Percentiles rank a stretch among this genome's conserved stretches.
Conservation (phyloP, 2,888 invertebrate genomes). For the Pachycephus smyrnensis region DNA sequence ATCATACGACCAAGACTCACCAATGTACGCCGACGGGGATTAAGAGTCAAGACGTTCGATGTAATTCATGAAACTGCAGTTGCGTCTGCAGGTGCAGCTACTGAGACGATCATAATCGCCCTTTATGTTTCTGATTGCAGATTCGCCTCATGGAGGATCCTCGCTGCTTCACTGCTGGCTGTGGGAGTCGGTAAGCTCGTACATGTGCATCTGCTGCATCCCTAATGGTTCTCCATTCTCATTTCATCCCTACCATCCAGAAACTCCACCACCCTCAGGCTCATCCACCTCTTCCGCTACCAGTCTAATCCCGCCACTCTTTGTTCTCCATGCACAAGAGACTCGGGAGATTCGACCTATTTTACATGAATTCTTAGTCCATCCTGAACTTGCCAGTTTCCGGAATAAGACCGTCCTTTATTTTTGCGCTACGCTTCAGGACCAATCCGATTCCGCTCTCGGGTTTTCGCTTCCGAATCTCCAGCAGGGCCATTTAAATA, state of each 20-base stretch:
- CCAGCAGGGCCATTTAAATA: neutral
- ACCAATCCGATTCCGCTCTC: neutral
- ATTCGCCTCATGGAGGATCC: constrained; percentile 21
- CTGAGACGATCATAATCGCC: neutral
- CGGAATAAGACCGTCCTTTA: neutral
- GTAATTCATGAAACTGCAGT: neutral
- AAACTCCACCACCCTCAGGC: neutral
- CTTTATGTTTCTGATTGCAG: neutral
- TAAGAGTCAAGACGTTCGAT: neutral
- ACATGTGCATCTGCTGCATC: neutral
- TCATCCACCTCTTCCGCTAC: neutral
- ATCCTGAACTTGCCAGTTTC: neutral
- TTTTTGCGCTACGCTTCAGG: neutral
- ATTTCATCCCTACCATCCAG: neutral
- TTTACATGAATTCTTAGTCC: neutral
- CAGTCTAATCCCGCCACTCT: neutral
- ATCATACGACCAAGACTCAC: neutral
- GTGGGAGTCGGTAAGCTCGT: constrained; percentile 50
- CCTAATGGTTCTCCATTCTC: neutral
- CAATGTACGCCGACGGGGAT: no score
- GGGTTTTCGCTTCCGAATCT: neutral
- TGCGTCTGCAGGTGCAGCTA: neutral
- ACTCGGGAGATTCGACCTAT: neutral
- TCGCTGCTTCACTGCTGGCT: constrained; percentile 49
- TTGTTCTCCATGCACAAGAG: neutral